Evolutionary conservation across 2,113 vertebrate species (phyloP).

Genomic region (Xenotilapia longispinis): DNA sequence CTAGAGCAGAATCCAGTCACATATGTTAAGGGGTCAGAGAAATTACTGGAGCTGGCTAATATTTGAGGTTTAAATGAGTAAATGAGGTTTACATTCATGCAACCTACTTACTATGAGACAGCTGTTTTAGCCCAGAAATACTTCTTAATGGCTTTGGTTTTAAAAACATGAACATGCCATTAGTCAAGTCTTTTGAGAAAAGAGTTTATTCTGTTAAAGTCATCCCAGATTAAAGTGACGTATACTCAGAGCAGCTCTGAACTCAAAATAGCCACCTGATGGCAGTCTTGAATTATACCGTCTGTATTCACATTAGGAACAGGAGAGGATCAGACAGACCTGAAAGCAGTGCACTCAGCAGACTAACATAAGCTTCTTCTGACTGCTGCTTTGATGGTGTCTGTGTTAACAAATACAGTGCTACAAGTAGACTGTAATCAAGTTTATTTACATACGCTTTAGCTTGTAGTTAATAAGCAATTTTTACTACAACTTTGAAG

Average conservation of each 20-base stretch:
- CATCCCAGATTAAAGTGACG: not conserved
- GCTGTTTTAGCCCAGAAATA: not conserved
- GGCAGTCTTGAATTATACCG: slow-evolving; percentile 55
- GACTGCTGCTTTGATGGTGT: not conserved
- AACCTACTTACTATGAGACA: accelerated
- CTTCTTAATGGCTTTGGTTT: not conserved
- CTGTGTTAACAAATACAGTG: too few relatives aligned
- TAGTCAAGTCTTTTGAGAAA: not conserved
- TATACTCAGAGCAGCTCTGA: not conserved
- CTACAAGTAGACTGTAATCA: not conserved
- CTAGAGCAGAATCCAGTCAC: not conserved
- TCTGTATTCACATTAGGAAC: not conserved
- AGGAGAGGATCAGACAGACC: accelerated
- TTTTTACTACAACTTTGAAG: not conserved
- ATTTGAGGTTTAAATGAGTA: not conserved
- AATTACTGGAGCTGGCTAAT: not conserved
- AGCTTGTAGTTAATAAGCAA: not conserved
- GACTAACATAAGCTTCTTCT: not conserved
- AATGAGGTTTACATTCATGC: accelerated
- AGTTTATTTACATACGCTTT: not conserved
- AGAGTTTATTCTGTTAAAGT: not conserved
- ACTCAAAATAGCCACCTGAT: slow-evolving; percentile 49
- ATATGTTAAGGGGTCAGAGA: not conserved
- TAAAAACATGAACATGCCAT: not conserved
- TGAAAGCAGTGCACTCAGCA: not conserved